These are phyloP conservation scores for Geotrupes spiniger DNA, from an alignment of 2,888 invertebrate species.

Conservation along the genomic window DNA sequence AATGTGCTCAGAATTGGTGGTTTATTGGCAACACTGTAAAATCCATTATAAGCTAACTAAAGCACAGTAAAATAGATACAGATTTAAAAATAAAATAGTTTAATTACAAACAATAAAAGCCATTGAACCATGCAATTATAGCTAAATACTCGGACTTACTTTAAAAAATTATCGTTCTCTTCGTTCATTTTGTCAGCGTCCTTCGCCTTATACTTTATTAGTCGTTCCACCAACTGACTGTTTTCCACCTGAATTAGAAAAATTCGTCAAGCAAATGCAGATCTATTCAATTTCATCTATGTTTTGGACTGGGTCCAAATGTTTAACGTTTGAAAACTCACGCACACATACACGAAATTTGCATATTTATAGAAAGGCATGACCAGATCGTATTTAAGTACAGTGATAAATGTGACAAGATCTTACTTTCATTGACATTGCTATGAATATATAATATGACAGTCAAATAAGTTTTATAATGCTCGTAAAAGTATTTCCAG, in stretches of 20 bases:
- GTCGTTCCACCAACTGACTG: conserved; percentile 75
- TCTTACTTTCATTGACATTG: too few relatives aligned
- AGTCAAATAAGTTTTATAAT: too few relatives aligned
- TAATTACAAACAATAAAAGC: conserved; percentile 1
- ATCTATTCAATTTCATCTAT: neutral
- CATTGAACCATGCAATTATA: neutral
- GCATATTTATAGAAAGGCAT: too few relatives aligned
- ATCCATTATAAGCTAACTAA: conserved; percentile 16
- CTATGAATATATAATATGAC: too few relatives aligned
- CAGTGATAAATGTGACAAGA: too few relatives aligned
- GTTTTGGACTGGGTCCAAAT: conserved; percentile 11
- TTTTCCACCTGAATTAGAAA: conserved; percentile 84
- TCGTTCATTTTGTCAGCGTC: conserved; percentile 96
- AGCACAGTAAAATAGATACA: conserved; percentile 4
- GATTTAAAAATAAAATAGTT: conserved; percentile 1
- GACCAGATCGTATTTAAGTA: too few relatives aligned
- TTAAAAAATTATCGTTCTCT: conserved; percentile 91
- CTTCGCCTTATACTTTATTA: conserved; percentile 88
- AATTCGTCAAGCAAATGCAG: neutral
- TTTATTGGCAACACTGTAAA: conserved; percentile 53
- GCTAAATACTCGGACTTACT: conserved; percentile 59
- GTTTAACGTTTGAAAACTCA: neutral
- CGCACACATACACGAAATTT: too few relatives aligned
- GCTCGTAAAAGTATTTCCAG: too few relatives aligned
- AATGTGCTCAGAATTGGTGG: conserved; percentile 70